These are phyloP conservation scores for Hipposideros armiger DNA, from an alignment of 2,113 vertebrate species.

Conservation along the genomic window DNA sequence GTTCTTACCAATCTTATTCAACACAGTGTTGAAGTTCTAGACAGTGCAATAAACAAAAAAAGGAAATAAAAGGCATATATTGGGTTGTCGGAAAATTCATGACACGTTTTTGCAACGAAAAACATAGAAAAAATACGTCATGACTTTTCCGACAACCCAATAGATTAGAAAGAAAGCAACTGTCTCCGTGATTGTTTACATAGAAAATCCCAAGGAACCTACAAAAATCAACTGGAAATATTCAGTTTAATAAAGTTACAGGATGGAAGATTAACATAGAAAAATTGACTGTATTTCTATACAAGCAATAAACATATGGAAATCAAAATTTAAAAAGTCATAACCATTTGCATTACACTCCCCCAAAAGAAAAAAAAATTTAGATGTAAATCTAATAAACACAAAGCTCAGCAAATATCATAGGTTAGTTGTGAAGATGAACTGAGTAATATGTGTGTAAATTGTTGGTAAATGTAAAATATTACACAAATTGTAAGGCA, in stretches of 20 bases:
- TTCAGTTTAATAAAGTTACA: neutral
- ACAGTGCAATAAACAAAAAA: neutral
- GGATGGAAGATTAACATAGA: neutral
- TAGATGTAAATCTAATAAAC: constrained; percentile 9
- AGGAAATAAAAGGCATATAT: neutral
- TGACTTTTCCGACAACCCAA: too few species aligned
- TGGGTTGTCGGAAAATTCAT: too few species aligned
- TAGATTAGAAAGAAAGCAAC: neutral
- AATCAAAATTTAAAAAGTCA: neutral
- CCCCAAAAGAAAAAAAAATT: neutral
- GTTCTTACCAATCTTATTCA: neutral
- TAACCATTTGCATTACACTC: neutral
- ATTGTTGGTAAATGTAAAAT: neutral
- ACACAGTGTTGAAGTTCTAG: neutral
- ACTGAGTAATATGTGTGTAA: neutral
- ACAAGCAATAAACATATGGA: neutral
- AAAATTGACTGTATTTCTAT: neutral
- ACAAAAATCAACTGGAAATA: neutral
- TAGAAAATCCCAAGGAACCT: constrained; percentile 15
- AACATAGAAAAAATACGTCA: too few species aligned
- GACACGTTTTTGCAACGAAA: too few species aligned
- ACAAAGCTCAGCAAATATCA: neutral
- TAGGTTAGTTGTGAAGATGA: neutral
- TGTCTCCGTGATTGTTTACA: neutral
- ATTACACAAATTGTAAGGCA: neutral